Percentiles rank a stretch among this genome's conserved stretches.
phyloP scores from a whole-genome alignment of 2,797 vertebrate species.

The Coluber constrictor region DNA sequence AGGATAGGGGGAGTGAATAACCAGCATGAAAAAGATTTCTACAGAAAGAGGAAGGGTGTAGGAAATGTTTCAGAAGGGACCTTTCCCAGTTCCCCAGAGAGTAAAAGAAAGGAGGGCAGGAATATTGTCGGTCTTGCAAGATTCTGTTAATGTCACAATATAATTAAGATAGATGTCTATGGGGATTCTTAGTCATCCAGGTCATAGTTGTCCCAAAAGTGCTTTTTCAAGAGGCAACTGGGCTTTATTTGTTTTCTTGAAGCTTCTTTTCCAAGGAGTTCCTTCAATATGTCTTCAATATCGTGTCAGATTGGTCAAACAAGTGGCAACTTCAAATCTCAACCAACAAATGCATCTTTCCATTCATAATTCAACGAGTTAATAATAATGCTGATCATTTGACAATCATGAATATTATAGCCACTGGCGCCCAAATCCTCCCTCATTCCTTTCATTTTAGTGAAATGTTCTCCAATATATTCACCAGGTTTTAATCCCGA shows the following conservation, averaged over 20 bases:
- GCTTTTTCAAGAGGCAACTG: not conserved
- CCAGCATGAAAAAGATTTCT: not conserved
- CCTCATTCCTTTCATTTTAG: too few species aligned
- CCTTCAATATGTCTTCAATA: not conserved
- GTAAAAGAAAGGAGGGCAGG: not conserved
- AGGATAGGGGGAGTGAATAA: not conserved
- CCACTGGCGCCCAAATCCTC: too few species aligned
- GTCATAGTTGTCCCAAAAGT: not conserved
- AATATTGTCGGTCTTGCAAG: not conserved
- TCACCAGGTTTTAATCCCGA: too few species aligned
- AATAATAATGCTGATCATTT: too few species aligned
- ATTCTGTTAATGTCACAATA: not conserved
- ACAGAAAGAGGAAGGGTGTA: not conserved
- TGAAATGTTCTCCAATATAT: too few species aligned
- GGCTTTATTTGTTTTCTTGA: not conserved
- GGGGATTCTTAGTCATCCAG: not conserved
- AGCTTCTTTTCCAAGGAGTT: not conserved
- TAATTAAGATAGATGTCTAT: not conserved
- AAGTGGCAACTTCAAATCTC: too few species aligned
- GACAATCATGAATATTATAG: too few species aligned
- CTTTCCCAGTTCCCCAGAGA: not conserved
- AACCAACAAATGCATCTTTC: too few species aligned
- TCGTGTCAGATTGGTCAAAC: too few species aligned
- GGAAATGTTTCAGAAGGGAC: not conserved
- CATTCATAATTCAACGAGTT: too few species aligned